phyloP scores from a whole-genome alignment of 2,888 invertebrate species.

The Oscheius onirici region DNA sequence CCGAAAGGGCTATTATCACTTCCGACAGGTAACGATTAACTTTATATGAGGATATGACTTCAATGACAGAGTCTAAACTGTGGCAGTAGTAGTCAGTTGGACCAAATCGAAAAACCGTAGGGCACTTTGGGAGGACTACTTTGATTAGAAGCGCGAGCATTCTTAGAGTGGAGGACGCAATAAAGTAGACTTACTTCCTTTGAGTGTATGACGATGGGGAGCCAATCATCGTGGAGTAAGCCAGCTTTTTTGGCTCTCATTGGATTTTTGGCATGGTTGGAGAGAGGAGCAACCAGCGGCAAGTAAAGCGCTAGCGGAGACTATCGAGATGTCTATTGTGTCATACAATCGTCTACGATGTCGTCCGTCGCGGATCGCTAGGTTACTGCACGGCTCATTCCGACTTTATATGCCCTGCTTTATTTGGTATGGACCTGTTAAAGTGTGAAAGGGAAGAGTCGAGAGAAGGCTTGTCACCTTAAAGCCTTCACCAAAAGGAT shows the following conservation, averaged over 20 bases:
- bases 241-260: slow-evolving; percentile 25
- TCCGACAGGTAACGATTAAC: neutral
- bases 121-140: neutral
- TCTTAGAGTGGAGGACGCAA: neutral
- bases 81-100: too few relatives aligned
- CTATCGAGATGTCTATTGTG: slow-evolving; percentile 27
- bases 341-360: slow-evolving; percentile 22
- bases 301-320: slow-evolving; percentile 3
- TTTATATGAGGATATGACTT: neutral
- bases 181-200: slow-evolving; percentile 16
- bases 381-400: neutral
- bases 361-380: slow-evolving; percentile 3
- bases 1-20: neutral
- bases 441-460: neutral
- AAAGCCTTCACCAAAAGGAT: slow-evolving; percentile 15
- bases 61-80: too few relatives aligned
- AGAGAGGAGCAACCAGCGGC: neutral
- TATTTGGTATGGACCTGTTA: neutral
- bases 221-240: slow-evolving; percentile 26
- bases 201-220: slow-evolving; percentile 18
- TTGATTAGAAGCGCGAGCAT: neutral
- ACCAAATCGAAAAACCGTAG: neutral
- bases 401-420: neutral
- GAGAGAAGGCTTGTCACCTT: neutral
- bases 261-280: slow-evolving; percentile 10